These are phyloP conservation scores for Drosophila helvetica DNA, from an alignment of 2,888 invertebrate species.

Conservation along the genomic window DNA sequence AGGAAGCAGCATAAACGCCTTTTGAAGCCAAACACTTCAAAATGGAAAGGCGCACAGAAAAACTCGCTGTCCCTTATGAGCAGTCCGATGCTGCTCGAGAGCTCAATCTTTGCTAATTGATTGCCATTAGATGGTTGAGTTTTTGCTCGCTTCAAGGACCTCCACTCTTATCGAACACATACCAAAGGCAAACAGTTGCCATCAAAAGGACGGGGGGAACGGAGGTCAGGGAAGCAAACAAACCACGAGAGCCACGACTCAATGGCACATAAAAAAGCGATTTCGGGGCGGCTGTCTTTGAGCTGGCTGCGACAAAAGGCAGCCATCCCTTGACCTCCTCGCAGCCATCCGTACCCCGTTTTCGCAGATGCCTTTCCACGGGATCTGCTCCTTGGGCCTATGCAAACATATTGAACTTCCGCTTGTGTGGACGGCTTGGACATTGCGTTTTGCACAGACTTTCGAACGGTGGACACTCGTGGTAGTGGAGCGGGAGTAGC, in stretches of 20 bases:
- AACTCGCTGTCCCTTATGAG: conserved; percentile 32
- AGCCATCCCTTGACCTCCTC: conserved; percentile 23
- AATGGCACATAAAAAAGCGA: conserved; percentile 49
- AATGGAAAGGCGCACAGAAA: conserved; percentile 3
- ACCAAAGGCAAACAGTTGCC: conserved; percentile 13
- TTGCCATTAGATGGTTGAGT: conserved; percentile 71
- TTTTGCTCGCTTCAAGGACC: conserved; percentile 19
- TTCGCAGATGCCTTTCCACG: not conserved
- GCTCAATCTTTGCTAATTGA: conserved; percentile 70
- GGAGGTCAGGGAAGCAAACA: conserved; percentile 38
- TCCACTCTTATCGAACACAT: conserved; percentile 12
- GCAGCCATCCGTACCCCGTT: not conserved
- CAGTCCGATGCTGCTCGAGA: conserved; percentile 32
- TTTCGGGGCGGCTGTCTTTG: conserved; percentile 44
- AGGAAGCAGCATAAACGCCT: conserved; percentile 37
- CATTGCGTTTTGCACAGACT: conserved; percentile 40
- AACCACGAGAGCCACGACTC: conserved; percentile 35
- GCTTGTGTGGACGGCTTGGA: conserved; percentile 51
- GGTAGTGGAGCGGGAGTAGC: conserved; percentile 8
- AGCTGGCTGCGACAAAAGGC: conserved; percentile 43
- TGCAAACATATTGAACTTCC: conserved; percentile 79
- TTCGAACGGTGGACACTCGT: conserved; percentile 20
- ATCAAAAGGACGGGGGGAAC: conserved; percentile 11
- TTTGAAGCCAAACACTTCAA: conserved; percentile 44
- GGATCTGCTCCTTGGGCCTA: conserved; percentile 53